Base-by-base conservation (phyloP, 2,797 vertebrate genomes). In the Melanotaenia parkinsoni region DNA sequence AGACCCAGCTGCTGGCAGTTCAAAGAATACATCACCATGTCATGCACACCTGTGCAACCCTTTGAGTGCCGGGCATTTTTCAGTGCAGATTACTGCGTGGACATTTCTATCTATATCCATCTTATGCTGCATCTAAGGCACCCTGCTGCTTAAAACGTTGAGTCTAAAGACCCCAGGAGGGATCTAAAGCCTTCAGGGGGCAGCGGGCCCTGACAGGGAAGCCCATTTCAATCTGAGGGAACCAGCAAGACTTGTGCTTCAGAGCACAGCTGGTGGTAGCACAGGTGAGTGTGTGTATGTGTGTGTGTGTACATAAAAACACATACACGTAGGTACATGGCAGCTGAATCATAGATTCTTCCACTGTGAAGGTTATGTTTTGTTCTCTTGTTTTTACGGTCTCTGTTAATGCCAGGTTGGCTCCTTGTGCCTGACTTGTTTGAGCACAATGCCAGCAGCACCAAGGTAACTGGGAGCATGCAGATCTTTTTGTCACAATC, bases 191-290 rank as follows among this genome's bases (percentile, higher is more conserved):
- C 82, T 86, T 84, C 72, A 35, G 87, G 88, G 88, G 81, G 81
- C 73, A 67, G 82, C 56, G 51, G 40, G 73, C 58, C 76, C 79
- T 74, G 43, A 88, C 77, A 83, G 91, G 70, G 76, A 80, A 83
- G 70, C 74, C 84, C 73, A 87, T 89, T 89, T 72, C 81, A 86
- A 90, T 88, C 88, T 86, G 77, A 91, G 67, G 72, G 71, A 91
- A 85, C 84, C 87, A 77, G 85, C 76, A 58, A 81, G 86, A 77
- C 82, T 3, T 63, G 77, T 80, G 79, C 87, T 94, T 92, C 87
- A 94, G 84, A 91, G 72, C 89, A 70, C 93, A 90, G 90, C 80
- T 81, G 88, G 91, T 84, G 85, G 86, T 83, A 73, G 72, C 74
- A 74, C 73, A 83, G 84, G 86, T 85, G 83, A 54, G 72, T 5